These are phyloP conservation scores for Acipenser ruthenus DNA, from an alignment of 2,797 vertebrate species.

Conservation along the genomic window DNA sequence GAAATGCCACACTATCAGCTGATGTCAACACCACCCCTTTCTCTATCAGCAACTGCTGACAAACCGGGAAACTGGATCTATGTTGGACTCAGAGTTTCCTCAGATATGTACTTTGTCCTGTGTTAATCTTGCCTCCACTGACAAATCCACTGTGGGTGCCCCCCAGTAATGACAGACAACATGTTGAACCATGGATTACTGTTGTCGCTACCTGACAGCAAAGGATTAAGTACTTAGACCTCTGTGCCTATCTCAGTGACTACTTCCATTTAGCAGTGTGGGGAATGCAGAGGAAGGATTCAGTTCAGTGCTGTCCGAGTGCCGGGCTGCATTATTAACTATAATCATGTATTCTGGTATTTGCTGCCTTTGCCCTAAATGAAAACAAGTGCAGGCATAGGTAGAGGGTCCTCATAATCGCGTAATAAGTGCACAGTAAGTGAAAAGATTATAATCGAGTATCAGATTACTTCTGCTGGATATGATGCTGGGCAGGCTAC, in stretches of 20 bases:
- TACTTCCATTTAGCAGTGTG: slow-evolving; percentile 8
- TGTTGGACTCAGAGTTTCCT: slow-evolving; percentile 22
- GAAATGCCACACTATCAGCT: background rate
- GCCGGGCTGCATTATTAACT: too few species aligned
- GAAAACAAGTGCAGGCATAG: too few species aligned
- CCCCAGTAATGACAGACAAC: slow-evolving; percentile 20
- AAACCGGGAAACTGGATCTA: slow-evolving; percentile 25
- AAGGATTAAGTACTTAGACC: slow-evolving; percentile 10
- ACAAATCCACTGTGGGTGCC: background rate
- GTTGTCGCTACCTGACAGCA: slow-evolving; percentile 18
- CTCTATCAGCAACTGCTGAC: slow-evolving; percentile 28
- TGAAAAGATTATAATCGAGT: too few species aligned
- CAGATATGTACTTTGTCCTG: slow-evolving; percentile 17
- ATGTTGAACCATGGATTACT: slow-evolving; percentile 9
- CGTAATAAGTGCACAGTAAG: too few species aligned
- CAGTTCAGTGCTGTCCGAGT: background rate
- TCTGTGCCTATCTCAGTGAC: slow-evolving; percentile 3
- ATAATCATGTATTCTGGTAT: too few species aligned
- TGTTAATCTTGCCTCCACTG: slow-evolving; percentile 32
- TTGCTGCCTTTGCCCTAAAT: too few species aligned
- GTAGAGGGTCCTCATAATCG: too few species aligned
- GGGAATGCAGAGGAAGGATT: slow-evolving; percentile 4
- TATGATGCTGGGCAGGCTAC: too few species aligned
- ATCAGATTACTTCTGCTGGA: too few species aligned
- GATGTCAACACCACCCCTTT: slow-evolving; percentile 23